Evolutionary conservation across 2,113 vertebrate genomes (phyloP), one percentile per base, ranked within the genome.

Genomic region (Lagopus leucura): DNA sequence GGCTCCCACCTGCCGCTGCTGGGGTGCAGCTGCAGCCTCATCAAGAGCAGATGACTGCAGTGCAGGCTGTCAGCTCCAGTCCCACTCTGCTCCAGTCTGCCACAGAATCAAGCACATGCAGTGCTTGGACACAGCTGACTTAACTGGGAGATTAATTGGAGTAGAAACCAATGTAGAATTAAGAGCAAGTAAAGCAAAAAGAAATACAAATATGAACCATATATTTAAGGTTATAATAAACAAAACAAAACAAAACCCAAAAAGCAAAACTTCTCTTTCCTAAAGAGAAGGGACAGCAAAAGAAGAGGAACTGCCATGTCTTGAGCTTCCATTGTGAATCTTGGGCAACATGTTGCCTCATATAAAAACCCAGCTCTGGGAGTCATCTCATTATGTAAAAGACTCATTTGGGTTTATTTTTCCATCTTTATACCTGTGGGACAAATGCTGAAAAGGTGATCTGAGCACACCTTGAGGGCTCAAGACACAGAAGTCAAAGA

Each of bases 401-500:
- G 40, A 27, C 22, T 60, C 42, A 42, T 65, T 81, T 24, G 21
- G 4, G 24, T 50, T 63, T 79, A 42, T 55, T 54, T 74, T 92
- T 89, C 28, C 48, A 92, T n/a, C 48, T 17, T 92, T 25, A 24
- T 27, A 54, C 45, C 15, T 92, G 38, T 48, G 30, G 60, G 87
- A 74, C 55, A 89, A 74, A 79, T 38, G 64, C 65, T 92, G 57
- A 58, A 70, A 90, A 86, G n/a, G 47, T 86, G 55, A 82, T 63
- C 27, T 52, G 69, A 92, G 57, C 57, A 22, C 34, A 88, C 11
- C 55, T 79, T 55, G 82, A 91, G 85, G 71, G 32, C 22, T 64
- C 55, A 78, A 85, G 88, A 88, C 24, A 42, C 78, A 43, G n/a
- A 85, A 82, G 7, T 81, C 66, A 95, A 88, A 73, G 45, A 91